Percentiles rank a stretch among this genome's conserved stretches.
Conservation (phyloP, 2,113 vertebrate genomes). For the Phrynocephalus versicolor region DNA sequence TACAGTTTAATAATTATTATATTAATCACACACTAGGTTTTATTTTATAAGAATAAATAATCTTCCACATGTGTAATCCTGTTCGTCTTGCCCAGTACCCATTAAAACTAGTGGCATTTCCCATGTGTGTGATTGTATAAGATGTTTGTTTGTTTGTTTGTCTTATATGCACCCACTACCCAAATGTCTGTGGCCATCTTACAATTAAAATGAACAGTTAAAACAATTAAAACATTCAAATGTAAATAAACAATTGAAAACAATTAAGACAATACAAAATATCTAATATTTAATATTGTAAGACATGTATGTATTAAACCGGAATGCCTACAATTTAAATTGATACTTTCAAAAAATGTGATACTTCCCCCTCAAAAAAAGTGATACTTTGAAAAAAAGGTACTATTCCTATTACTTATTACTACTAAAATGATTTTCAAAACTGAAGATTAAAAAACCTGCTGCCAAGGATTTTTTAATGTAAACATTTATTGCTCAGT, state of each 20-base stretch:
- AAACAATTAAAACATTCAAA: too few species aligned
- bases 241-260: too few species aligned
- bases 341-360: slow-evolving; percentile 12
- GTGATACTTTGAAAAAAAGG: slow-evolving; percentile 64
- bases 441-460: slow-evolving; percentile 19
- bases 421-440: slow-evolving; percentile 57
- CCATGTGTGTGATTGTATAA: not conserved
- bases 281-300: too few species aligned
- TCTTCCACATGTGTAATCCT: not conserved
- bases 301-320: not conserved
- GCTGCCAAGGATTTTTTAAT: slow-evolving; percentile 32
- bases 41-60: not conserved
- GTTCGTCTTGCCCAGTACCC: not conserved
- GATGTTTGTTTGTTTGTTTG: too few species aligned
- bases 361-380: slow-evolving; percentile 49
- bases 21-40: not conserved
- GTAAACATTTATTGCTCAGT: slow-evolving; percentile 45
- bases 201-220: too few species aligned
- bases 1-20: not conserved
- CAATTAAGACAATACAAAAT: too few species aligned
- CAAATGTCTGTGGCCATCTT: too few species aligned
- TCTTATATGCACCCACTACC: too few species aligned
- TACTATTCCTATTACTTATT: slow-evolving; percentile 59
- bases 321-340: not conserved
- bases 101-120: not conserved